These are phyloP conservation scores for Mercenaria mercenaria DNA, from an alignment of 1,140 invertebrate genomes.

Conservation along the genomic window DNA sequence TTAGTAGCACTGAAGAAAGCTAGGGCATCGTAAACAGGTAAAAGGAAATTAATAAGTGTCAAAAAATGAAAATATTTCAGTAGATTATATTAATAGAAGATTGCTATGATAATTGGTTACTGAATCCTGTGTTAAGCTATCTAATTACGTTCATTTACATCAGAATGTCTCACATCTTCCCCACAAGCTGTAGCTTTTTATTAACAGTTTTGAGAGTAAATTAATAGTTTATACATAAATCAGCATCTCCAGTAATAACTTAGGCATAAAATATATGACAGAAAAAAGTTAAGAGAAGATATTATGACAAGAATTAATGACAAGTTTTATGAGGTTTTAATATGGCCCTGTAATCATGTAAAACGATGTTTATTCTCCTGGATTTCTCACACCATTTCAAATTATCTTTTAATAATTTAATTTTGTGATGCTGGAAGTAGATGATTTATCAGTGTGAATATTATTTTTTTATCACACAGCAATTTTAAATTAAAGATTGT, in stretches of 20 bases:
- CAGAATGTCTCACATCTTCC: neutral
- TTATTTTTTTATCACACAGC: too few species aligned
- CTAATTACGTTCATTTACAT: neutral
- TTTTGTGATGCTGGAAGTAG: neutral
- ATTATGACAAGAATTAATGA: neutral
- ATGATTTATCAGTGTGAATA: too few species aligned
- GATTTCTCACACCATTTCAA: neutral
- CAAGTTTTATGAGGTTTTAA: conserved; percentile 13
- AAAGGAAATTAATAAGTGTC: neutral
- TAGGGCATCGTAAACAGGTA: too few species aligned
- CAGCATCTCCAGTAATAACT: conserved; percentile 6
- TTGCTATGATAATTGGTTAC: neutral
- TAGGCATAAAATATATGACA: conserved; percentile 10
- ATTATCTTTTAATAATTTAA: neutral
- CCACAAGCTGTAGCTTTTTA: neutral
- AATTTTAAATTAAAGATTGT: too few species aligned
- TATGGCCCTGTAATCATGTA: neutral
- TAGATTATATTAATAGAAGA: neutral
- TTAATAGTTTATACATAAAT: conserved; percentile 40
- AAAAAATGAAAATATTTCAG: neutral
- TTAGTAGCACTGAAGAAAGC: too few species aligned
- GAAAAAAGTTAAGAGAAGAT: neutral
- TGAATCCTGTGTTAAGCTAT: neutral
- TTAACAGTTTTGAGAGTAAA: conserved; percentile 11
- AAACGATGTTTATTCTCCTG: neutral